phyloP scores from a whole-genome alignment of 2,113 vertebrate genomes.

The Psettodes erumei region DNA sequence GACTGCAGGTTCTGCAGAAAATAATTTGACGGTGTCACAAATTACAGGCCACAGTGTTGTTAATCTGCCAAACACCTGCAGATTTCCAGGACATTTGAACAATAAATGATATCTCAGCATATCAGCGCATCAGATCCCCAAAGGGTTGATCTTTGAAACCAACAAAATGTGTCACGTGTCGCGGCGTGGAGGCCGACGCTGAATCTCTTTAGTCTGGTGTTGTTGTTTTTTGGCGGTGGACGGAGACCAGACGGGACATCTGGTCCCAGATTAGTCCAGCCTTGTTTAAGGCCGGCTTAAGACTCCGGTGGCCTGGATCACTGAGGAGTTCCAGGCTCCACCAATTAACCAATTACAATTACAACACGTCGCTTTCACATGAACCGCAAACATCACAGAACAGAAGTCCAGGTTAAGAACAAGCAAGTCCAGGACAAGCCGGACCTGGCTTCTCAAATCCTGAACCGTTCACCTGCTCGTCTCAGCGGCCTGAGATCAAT shows the following conservation, averaged over 20 bases:
- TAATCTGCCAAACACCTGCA: background rate
- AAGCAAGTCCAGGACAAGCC: too few species aligned
- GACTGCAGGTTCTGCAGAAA: too few species aligned
- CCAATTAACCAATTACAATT: conserved; percentile 79
- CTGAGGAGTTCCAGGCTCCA: conserved; percentile 78
- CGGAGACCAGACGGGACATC: conserved; percentile 79
- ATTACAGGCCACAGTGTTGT: background rate
- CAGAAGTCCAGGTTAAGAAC: too few species aligned
- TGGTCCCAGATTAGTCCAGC: conserved; percentile 78
- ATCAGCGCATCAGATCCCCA: too few species aligned
- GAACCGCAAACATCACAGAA: too few species aligned
- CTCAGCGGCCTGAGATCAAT: too few species aligned
- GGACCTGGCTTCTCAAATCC: too few species aligned
- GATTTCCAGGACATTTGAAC: background rate
- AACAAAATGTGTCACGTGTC: too few species aligned
- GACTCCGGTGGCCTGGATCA: conserved; percentile 76
- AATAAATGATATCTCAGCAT: background rate
- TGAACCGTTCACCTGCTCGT: too few species aligned
- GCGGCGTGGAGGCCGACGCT: too few species aligned
- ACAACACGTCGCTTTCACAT: conserved; percentile 44
- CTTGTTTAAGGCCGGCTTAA: conserved; percentile 79
- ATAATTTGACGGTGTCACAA: too few species aligned
- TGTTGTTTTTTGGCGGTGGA: conserved; percentile 55
- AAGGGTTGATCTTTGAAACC: background rate
- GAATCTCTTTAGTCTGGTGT: too few species aligned